A percentile compares a stretch with the other conserved stretches of the same genome.
Conservation (phyloP, 2,888 invertebrate genomes). For the Chorisops tibialis region DNA sequence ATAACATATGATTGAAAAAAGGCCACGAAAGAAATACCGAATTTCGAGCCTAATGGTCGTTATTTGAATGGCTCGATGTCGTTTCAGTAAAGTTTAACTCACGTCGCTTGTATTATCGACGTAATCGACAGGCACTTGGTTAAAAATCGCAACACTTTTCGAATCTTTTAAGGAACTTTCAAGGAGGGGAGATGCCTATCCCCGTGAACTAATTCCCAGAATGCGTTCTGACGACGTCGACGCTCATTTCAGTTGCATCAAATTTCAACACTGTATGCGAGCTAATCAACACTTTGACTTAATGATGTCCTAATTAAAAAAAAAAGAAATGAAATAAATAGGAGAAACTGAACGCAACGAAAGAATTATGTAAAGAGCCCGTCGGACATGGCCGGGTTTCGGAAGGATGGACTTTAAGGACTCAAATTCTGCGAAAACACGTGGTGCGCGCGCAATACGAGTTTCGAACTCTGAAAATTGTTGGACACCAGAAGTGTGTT, state of each 20-base stretch:
- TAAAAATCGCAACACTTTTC: no score
- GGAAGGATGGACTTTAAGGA: background rate
- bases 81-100: no score
- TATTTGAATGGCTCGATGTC: no score
- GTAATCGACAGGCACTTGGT: no score
- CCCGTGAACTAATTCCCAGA: background rate
- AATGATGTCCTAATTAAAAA: background rate
- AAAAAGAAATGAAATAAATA: background rate
- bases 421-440: conserved; percentile 42
- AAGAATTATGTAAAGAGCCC: conserved; percentile 7
- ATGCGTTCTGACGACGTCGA: background rate
- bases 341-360: background rate
- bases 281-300: background rate
- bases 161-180: background rate
- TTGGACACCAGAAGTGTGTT: background rate
- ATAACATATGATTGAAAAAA: background rate
- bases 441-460: conserved; percentile 52
- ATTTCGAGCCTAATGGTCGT: no score
- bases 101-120: no score
- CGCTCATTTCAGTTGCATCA: background rate
- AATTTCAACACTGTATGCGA: background rate
- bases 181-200: background rate
- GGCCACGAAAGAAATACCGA: background rate
- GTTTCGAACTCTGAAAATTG: conserved; percentile 31
- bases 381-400: background rate